Conservation (phyloP, 2,888 invertebrate genomes). For the Phlogophora meticulosa region DNA sequence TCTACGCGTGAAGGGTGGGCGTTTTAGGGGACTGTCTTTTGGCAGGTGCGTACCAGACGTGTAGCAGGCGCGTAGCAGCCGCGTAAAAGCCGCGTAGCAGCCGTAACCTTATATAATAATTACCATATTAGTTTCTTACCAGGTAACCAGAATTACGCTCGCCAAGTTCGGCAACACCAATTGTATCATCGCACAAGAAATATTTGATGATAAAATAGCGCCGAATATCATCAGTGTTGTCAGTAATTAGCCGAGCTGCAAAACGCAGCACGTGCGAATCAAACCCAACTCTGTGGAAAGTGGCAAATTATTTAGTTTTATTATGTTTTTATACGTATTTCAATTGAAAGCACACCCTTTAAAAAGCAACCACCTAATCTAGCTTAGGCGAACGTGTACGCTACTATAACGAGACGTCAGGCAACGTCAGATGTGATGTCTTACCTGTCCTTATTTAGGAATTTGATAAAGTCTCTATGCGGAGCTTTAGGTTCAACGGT, state of each 20-base stretch:
- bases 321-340: neutral
- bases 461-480: constrained; percentile 94
- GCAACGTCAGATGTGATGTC: neutral
- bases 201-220: constrained; percentile 96
- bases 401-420: too few relatives aligned
- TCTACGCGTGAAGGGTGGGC: too few relatives aligned
- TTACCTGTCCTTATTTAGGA: constrained; percentile 94
- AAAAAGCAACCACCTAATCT: neutral
- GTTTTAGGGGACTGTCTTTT: too few relatives aligned
- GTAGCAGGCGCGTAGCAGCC: neutral
- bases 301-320: neutral
- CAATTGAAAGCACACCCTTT: too few relatives aligned
- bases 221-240: constrained; percentile 92
- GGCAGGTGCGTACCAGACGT: neutral
- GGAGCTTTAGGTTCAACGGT: constrained; percentile 95
- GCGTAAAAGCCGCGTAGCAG: neutral
- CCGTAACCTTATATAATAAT: too few relatives aligned
- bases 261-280: constrained; percentile 95
- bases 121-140: constrained; percentile 66
- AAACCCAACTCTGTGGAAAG: constrained; percentile 91
- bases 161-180: constrained; percentile 95
- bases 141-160: constrained; percentile 93
- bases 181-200: constrained; percentile 95
- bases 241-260: constrained; percentile 94
- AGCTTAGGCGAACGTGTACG: neutral